Percentiles rank a stretch among this genome's conserved stretches.
Evolutionary conservation across 2,797 vertebrate genomes (phyloP).

Genomic region (Hyperoplus immaculatus): DNA sequence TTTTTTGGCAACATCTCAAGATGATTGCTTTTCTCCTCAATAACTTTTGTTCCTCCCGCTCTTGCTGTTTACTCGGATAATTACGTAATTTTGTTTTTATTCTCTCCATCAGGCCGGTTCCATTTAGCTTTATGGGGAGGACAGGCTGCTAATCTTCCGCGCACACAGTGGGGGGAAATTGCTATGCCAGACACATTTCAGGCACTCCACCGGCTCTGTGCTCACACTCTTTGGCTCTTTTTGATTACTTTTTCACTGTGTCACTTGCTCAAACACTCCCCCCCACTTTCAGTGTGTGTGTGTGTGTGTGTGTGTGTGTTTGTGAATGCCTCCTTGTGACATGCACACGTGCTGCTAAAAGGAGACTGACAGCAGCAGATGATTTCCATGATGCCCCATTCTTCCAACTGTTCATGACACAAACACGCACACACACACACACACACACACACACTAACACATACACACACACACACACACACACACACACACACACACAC

Average conservation of each 20-base stretch:
- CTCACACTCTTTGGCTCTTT: conserved; percentile 70
- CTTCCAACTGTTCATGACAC: conserved; percentile 67
- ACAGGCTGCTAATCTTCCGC: conserved; percentile 73
- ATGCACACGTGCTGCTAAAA: conserved; percentile 71
- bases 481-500: conserved; percentile 43
- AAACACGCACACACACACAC: conserved; percentile 28
- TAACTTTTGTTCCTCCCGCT: conserved; percentile 45
- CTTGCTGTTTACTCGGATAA: conserved; percentile 72
- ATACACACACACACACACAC: conserved; percentile 43
- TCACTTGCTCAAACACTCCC: conserved; percentile 58
- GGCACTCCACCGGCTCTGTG: conserved; percentile 58
- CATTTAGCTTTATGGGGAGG: conserved; percentile 78
- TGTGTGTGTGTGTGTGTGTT: too few relatives aligned
- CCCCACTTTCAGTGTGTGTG: conserved; percentile 40
- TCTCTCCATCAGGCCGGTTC: conserved; percentile 70
- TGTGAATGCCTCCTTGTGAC: conserved; percentile 52
- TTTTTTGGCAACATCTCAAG: conserved; percentile 34
- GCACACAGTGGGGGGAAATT: conserved; percentile 69
- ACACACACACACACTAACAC: conserved; percentile 11
- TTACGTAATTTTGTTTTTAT: conserved; percentile 74
- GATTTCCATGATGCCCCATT: conserved; percentile 81
- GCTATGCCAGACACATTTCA: conserved; percentile 78
- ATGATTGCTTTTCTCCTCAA: conserved; percentile 52
- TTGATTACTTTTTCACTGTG: conserved; percentile 76
- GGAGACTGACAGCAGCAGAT: conserved; percentile 87